Conservation (phyloP, 2,113 vertebrate species). For the Nannospalax galili region DNA sequence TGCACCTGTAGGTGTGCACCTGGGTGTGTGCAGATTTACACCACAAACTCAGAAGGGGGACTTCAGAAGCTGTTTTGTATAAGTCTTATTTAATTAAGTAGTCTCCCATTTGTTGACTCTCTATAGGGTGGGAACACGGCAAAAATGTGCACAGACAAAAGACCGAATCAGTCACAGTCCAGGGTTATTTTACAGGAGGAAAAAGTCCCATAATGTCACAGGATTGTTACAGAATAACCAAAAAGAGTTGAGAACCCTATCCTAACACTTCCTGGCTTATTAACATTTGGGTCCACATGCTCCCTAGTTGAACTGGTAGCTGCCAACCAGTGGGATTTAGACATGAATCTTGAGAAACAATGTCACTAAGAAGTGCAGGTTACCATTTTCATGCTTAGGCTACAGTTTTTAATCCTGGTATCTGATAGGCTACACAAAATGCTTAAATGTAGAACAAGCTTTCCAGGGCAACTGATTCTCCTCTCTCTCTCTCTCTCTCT, state of each 20-base stretch:
- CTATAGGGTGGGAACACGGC: neutral
- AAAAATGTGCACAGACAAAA: neutral
- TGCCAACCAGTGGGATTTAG: neutral
- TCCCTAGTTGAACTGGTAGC: neutral
- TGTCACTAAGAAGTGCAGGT: neutral
- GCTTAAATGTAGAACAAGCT: neutral
- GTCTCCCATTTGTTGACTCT: neutral
- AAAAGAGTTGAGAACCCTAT: neutral
- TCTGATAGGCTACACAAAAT: too few relatives aligned
- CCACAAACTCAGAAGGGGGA: neutral
- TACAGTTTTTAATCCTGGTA: too few relatives aligned
- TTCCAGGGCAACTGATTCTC: neutral
- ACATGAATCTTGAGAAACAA: neutral
- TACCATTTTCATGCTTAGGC: neutral
- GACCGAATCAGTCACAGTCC: too few relatives aligned
- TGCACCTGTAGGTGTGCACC: rapidly evolving
- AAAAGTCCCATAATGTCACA: rapidly evolving
- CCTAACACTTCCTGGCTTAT: neutral
- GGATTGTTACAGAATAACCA: neutral
- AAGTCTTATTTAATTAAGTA: neutral
- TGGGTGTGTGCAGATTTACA: neutral
- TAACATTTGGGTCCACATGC: neutral
- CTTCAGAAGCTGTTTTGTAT: neutral
- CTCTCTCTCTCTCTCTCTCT: too few relatives aligned
- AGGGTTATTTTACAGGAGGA: neutral